Evolutionary conservation across 2,888 invertebrate species (phyloP), one percentile per base, ranked within the genome.

Genomic region (Amiota minor): DNA sequence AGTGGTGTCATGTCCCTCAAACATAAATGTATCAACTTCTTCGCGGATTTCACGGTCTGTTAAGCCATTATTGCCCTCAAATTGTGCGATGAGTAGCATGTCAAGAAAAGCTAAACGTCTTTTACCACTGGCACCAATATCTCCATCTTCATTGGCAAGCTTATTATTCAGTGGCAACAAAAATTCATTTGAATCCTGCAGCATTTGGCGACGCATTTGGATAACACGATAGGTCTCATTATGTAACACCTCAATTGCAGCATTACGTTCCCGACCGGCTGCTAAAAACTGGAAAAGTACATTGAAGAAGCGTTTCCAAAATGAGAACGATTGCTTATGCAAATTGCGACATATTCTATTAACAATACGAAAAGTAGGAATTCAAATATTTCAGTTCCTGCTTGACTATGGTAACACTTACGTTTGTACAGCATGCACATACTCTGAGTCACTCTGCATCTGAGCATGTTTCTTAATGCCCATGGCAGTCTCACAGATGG

Each of bases 401-500:
- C 35, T 35, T 35, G 35, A 62, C 11, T n/a, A 69, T 46, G 12
- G n/a, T 64, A 20, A 50, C n/a, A 71, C 2, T 92, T 90, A 94
- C 94, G 90, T 90, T 86, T 93, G 92, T 18, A 96, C 93, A 9
- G 94, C 93, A 78, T 91, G 91, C 0, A 95, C 94, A 86, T 96
- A 96, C 79, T 93, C 92, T 0, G 94, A 93, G 70, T 93, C 91
- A 45, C 91, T 90, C 81, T 94, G 90, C 70, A 90, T 89, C 86
- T 96, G 96, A 0, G 95, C 95, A 84, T 94, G 91, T 8, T 95
- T 91, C 72, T 92, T 92, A 47, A 93, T 92, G 1, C 96, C 97
- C 96, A 97, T 97, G 9, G 96, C 94, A 14, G 96, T 94, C 90
- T 96, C 89, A 68, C 88, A 88, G 46, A 89, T 89, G 59, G 87